Conservation (phyloP, 2,797 vertebrate genomes). For the Salarias fasciatus region DNA sequence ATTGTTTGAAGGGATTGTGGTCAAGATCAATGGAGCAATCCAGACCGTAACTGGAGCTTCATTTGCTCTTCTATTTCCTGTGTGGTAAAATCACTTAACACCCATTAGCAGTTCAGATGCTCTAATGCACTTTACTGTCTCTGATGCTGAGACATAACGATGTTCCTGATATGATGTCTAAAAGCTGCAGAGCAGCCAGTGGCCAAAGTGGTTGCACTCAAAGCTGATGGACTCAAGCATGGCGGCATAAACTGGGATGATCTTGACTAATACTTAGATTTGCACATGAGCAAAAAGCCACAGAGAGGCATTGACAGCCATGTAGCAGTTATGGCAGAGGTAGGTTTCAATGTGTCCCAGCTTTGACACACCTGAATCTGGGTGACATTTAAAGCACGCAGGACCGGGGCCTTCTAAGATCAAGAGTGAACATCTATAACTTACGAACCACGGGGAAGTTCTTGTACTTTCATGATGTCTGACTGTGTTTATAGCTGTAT, state of each 20-base stretch:
- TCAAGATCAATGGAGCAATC: slow-evolving; percentile 45
- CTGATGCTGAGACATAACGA: slow-evolving; percentile 55
- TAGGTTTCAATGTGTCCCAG: too few species aligned
- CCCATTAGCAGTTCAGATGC: slow-evolving; percentile 71
- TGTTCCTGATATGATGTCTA: slow-evolving; percentile 46
- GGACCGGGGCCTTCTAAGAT: too few species aligned
- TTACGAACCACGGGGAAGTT: slow-evolving; percentile 7
- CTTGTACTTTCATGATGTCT: slow-evolving; percentile 4
- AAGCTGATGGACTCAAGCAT: background rate
- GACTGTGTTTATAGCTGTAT: slow-evolving; percentile 15
- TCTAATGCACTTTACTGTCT: slow-evolving; percentile 65
- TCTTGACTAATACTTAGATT: slow-evolving; percentile 1
- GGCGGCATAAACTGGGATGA: background rate
- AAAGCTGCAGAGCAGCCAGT: slow-evolving; percentile 22
- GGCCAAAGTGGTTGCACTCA: background rate
- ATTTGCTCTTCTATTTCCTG: slow-evolving; percentile 72
- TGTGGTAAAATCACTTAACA: slow-evolving; percentile 75
- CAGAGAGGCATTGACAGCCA: slow-evolving; percentile 11
- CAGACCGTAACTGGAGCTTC: slow-evolving; percentile 62
- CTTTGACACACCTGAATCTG: too few species aligned
- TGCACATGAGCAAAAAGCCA: background rate
- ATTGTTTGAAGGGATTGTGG: slow-evolving; percentile 27
- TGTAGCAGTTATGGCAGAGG: slow-evolving; percentile 13
- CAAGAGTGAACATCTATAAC: too few species aligned
- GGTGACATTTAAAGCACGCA: too few species aligned